Percentiles rank a stretch among this genome's conserved stretches.
Conservation (phyloP, 53 echinoderm and acorn worm genomes). For the Temnopleurus reevesii region DNA sequence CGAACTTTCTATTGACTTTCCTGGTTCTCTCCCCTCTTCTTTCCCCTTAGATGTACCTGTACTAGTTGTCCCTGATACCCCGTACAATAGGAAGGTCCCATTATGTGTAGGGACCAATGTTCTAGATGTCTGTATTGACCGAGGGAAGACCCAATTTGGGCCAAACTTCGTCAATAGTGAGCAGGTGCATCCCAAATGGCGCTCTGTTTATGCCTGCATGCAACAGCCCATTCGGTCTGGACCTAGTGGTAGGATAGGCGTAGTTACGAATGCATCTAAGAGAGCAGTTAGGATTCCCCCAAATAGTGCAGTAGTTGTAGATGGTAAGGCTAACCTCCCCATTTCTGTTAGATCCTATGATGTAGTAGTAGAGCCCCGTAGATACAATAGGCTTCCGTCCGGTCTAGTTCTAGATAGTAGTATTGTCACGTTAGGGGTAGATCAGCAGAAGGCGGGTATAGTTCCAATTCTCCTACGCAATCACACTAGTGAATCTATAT, state of each 20-base stretch:
- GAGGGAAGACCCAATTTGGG: background rate
- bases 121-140: background rate
- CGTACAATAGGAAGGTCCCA: constrained; percentile 41
- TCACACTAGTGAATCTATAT: background rate
- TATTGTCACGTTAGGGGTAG: background rate
- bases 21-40: background rate
- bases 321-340: background rate
- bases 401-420: background rate
- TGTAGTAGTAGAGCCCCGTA: constrained; percentile 13
- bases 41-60: background rate
- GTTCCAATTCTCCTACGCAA: constrained; percentile 7
- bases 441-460: background rate
- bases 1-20: background rate
- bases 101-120: constrained; percentile 54
- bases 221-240: background rate
- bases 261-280: background rate
- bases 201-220: background rate
- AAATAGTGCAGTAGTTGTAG: background rate
- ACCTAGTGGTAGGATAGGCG: background rate
- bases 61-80: constrained; percentile 43
- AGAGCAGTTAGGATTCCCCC: background rate
- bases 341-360: background rate
- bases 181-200: background rate
- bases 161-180: background rate
- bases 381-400: background rate